Percentiles rank a stretch among this genome's conserved stretches.
Evolutionary conservation across 2,797 vertebrate species (phyloP).

Genomic region (Pangasius krempfi): DNA sequence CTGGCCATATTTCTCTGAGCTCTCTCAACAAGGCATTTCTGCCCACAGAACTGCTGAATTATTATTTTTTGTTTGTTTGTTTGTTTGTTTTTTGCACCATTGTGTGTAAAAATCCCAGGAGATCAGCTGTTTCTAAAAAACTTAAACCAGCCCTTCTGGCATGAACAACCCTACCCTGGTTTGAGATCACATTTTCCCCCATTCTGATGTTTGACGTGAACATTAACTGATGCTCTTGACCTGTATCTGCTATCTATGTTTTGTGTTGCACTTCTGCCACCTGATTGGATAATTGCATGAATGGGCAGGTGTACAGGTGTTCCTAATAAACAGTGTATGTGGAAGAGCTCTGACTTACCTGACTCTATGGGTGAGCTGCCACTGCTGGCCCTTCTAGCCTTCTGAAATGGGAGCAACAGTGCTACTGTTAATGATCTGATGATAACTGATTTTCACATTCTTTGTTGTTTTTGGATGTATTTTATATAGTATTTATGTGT

Average conservation of each 20-base stretch:
- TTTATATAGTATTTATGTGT: no score
- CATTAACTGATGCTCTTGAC: no score
- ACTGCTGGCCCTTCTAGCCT: neutral
- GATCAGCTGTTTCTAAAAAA: neutral
- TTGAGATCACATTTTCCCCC: no score
- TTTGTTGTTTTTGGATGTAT: no score
- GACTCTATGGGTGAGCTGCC: neutral
- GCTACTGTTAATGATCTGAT: neutral
- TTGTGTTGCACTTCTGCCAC: no score
- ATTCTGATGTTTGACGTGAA: no score
- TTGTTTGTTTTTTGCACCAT: neutral
- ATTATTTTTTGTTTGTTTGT: no score
- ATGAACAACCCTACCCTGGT: neutral
- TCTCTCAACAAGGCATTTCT: neutral
- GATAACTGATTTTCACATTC: no score
- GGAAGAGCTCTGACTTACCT: neutral
- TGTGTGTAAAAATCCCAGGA: neutral
- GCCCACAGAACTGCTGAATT: neutral
- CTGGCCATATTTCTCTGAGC: neutral
- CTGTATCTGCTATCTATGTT: no score
- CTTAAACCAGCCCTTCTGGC: neutral
- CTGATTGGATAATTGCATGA: no score
- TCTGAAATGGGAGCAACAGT: neutral
- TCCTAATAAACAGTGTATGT: no score
- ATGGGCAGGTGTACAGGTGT: no score